Evolutionary conservation across 2,888 invertebrate species (phyloP), one percentile per base, ranked within the genome.

Genomic region (Dendrolimus pini): DNA sequence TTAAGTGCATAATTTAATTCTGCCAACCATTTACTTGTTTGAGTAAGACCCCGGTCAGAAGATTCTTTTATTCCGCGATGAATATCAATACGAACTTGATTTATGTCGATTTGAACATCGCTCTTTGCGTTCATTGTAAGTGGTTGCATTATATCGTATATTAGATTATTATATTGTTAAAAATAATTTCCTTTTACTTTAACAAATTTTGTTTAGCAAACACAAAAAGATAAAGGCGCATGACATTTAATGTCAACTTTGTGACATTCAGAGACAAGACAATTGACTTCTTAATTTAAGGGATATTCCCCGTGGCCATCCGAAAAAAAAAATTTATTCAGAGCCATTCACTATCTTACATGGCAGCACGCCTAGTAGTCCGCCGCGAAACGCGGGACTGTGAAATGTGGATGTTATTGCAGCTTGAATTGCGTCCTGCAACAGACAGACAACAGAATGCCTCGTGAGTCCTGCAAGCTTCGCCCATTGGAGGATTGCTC

Each of bases 11-110:
- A 95, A 82, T 96, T 96, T 77, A 98, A 87, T 83, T 98, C 97
- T 0, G 97, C 93, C 60, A 97, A 89, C 97, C 97, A 97, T 92
- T 97, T 97, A 18, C 95, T 94, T 63, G 95, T 95, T 72, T 97
- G 95, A 63, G 93, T 83, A 56, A 98, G 87, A 52, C 97, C 96
- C 58, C 97, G 93, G 71, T 95, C 94, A 18, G 93, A 93, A 80
- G 97, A 96, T 85, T 96, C 95, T 54, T 76, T 78, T 58, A 90
- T 87, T 62, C 88, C 90, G 58, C 80, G 70, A 57, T 80, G 67
- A 65, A 90, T 82, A 72, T 90, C 90, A 64, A 80, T 72, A 60
- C 87, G 78, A n/a, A 87, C 85, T 81, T 88, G 85, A 60, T 78
- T 82, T 62, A 89, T 63, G 71, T 90, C 87, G 54, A 90, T 83